Conservation (phyloP, 2,888 invertebrate genomes). For the Drosophila testacea region DNA sequence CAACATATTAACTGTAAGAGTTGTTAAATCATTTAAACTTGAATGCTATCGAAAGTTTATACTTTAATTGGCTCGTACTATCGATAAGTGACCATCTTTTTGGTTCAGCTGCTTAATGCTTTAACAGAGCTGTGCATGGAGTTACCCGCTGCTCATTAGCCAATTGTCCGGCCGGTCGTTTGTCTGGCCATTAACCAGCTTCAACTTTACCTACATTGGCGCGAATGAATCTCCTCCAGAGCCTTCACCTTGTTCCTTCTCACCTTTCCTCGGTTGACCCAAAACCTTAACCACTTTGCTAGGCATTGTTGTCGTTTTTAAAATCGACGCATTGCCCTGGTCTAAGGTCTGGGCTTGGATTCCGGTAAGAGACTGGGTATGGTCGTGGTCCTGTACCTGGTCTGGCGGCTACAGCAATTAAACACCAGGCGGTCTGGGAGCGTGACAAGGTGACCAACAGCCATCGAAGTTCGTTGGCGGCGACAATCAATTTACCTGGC, state of each 20-base stretch:
- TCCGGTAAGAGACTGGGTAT: background rate
- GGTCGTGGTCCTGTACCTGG: background rate
- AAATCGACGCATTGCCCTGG: constrained; percentile 44
- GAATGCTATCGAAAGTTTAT: background rate
- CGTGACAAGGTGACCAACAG: constrained; percentile 71
- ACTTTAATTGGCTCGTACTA: background rate
- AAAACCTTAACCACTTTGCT: constrained; percentile 69
- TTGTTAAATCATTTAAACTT: background rate
- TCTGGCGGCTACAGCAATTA: constrained; percentile 62
- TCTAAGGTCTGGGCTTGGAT: background rate
- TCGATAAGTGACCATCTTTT: constrained; percentile 1
- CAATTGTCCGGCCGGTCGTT: constrained; percentile 62
- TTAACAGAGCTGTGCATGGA: constrained; percentile 2
- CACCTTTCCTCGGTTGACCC: constrained; percentile 33
- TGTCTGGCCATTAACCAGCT: constrained; percentile 71
- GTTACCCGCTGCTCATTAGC: constrained; percentile 65
- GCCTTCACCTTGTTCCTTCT: background rate
- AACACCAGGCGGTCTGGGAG: constrained; percentile 59
- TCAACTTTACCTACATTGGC: constrained; percentile 51
- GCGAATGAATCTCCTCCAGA: background rate
- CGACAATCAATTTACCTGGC: constrained; percentile 75
- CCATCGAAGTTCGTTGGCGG: constrained; percentile 68
- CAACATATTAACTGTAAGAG: no score
- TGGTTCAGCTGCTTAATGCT: background rate
- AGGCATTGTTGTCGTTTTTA: constrained; percentile 52